A percentile compares a stretch with the other conserved stretches of the same genome.
These are phyloP conservation scores for Spea hammondii DNA, from an alignment of 2,797 vertebrate species.

Conservation along the genomic window DNA sequence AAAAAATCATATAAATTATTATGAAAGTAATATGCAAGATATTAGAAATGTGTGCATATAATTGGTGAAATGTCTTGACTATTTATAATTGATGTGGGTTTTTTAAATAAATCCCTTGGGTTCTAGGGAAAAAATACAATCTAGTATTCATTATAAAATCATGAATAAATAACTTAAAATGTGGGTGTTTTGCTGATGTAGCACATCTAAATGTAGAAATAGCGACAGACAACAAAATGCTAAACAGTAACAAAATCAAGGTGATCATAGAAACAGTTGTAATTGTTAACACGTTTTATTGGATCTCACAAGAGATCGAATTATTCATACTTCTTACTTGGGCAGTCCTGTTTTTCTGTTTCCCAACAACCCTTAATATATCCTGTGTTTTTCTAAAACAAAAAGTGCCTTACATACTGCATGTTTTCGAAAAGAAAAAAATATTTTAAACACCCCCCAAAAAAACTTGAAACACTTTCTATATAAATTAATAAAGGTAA, in stretches of 20 bases:
- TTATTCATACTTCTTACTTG: conserved; percentile 62
- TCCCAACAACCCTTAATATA: conserved; percentile 71
- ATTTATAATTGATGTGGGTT: too few relatives aligned
- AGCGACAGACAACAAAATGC: conserved; percentile 37
- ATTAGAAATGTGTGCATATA: too few relatives aligned
- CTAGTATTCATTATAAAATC: conserved; percentile 9
- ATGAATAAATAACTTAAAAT: background rate
- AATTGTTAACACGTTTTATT: conserved; percentile 56
- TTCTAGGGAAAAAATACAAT: background rate
- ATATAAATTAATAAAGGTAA: conserved; percentile 84
- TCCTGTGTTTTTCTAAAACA: conserved; percentile 77
- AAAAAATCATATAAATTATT: too few relatives aligned
- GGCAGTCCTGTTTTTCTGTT: conserved; percentile 59
- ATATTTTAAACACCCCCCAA: conserved; percentile 65
- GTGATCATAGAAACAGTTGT: conserved; percentile 11
- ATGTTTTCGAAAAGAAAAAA: conserved; percentile 69
- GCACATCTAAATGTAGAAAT: background rate
- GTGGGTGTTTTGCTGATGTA: conserved; percentile 22
- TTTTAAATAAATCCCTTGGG: too few relatives aligned
- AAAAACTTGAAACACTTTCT: conserved; percentile 66
- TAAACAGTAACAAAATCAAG: conserved; percentile 28
- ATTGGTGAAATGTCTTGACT: too few relatives aligned
- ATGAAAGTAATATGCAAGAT: too few relatives aligned
- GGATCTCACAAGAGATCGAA: conserved; percentile 59
- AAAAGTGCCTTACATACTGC: conserved; percentile 85